Conservation (phyloP, 2,888 invertebrate genomes). For the Lasioglossum malachurum region DNA sequence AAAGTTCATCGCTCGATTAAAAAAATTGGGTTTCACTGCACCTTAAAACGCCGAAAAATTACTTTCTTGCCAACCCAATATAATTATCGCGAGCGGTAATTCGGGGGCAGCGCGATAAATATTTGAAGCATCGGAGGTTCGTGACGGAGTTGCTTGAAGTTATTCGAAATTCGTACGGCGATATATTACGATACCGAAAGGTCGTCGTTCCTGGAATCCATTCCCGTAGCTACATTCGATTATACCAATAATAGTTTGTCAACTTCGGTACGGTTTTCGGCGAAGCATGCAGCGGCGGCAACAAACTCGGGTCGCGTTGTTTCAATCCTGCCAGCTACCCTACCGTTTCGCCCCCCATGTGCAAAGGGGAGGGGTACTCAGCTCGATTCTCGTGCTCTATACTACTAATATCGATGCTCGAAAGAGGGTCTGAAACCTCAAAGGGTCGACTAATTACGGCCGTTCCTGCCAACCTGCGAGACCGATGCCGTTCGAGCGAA, state of each 20-base stretch:
- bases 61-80: no score
- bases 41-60: no score
- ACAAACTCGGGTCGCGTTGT: slow-evolving; percentile 45
- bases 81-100: neutral
- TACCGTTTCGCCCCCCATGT: slow-evolving; percentile 23
- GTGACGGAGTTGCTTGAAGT: neutral
- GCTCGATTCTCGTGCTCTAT: slow-evolving; percentile 54
- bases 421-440: slow-evolving; percentile 71
- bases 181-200: neutral
- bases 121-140: neutral
- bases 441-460: slow-evolving; percentile 72
- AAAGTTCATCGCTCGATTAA: no score
- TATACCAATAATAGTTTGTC: slow-evolving; percentile 47
- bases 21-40: no score
- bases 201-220: slow-evolving; percentile 1
- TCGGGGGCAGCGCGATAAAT: neutral
- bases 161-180: neutral
- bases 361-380: slow-evolving; percentile 33
- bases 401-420: slow-evolving; percentile 69
- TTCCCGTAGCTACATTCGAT: slow-evolving; percentile 39
- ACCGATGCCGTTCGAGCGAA: slow-evolving; percentile 45
- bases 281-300: slow-evolving; percentile 32
- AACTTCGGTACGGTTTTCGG: slow-evolving; percentile 47
- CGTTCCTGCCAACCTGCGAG: slow-evolving; percentile 47
- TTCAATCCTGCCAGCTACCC: slow-evolving; percentile 42